Percentiles rank a stretch among this genome's conserved stretches.
These are phyloP conservation scores for Chloropsis hardwickii DNA, from an alignment of 2,113 vertebrate genomes.

Conservation along the genomic window DNA sequence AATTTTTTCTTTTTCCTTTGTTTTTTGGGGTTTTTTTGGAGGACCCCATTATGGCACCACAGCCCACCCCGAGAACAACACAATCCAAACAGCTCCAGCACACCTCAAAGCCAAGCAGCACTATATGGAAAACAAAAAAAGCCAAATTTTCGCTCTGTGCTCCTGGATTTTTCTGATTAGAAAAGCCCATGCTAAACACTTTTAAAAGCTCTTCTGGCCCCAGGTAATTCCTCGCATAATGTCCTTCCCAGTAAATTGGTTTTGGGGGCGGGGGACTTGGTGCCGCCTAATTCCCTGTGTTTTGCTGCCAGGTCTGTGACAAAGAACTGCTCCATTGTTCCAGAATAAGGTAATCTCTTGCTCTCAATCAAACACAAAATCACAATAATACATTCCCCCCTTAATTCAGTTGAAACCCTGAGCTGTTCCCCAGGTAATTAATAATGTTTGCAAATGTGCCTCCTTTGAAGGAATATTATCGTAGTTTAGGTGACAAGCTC, in stretches of 20 bases:
- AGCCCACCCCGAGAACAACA: background rate
- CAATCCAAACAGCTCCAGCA: background rate
- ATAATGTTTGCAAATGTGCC: background rate
- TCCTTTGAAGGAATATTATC: constrained; percentile 18
- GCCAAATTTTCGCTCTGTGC: background rate
- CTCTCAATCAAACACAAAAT: background rate
- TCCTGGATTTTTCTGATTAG: background rate
- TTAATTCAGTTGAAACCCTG: background rate
- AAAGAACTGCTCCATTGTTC: background rate
- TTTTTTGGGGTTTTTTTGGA: background rate
- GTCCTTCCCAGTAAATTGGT: constrained; percentile 30
- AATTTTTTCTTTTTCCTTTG: too few relatives aligned
- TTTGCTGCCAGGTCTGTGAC: constrained; percentile 4
- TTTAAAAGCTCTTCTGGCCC: constrained; percentile 32
- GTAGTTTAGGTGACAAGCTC: constrained; percentile 8
- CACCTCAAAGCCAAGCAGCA: background rate
- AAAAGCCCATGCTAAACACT: background rate
- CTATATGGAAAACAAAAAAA: background rate
- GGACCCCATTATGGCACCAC: background rate
- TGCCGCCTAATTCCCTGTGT: background rate
- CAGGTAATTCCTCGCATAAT: constrained; percentile 43
- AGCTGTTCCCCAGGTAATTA: constrained; percentile 8
- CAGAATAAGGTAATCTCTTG: background rate
- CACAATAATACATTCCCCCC: background rate
- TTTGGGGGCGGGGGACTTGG: background rate